Evolutionary conservation across 2,113 vertebrate genomes (phyloP).

Genomic region (Ranitomeya imitator): DNA sequence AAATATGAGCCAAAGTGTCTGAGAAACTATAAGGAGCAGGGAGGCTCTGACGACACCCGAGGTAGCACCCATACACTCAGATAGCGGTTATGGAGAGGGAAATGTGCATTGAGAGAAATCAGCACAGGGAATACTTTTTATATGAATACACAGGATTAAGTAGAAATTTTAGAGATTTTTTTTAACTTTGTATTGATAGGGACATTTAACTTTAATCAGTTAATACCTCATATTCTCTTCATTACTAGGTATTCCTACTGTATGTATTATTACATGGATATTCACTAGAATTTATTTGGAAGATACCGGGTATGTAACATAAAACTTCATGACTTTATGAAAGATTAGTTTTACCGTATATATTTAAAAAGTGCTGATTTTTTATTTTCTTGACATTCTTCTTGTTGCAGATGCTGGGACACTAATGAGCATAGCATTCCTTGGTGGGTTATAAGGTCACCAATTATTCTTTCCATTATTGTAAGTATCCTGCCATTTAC

Average conservation of each 20-base stretch:
- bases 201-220: background rate
- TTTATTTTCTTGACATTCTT: background rate
- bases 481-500: constrained; percentile 71
- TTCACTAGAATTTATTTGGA: constrained; percentile 81
- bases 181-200: too few relatives aligned
- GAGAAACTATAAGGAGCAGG: too few relatives aligned
- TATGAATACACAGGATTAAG: too few relatives aligned
- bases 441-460: constrained; percentile 78
- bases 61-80: too few relatives aligned
- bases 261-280: constrained; percentile 81
- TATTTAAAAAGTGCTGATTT: background rate
- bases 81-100: too few relatives aligned
- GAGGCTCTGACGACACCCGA: too few relatives aligned
- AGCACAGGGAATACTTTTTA: too few relatives aligned
- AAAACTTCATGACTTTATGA: background rate
- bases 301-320: constrained; percentile 83
- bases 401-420: constrained; percentile 77
- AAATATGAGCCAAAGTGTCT: too few relatives aligned
- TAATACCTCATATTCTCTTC: constrained; percentile 11
- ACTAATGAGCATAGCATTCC: constrained; percentile 74
- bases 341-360: background rate
- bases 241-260: constrained; percentile 80
- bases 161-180: too few relatives aligned
- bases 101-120: too few relatives aligned
- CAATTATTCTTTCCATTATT: constrained; percentile 78